Evolutionary conservation across 2,888 invertebrate species (phyloP).

Genomic region (Clusia tigrina): DNA sequence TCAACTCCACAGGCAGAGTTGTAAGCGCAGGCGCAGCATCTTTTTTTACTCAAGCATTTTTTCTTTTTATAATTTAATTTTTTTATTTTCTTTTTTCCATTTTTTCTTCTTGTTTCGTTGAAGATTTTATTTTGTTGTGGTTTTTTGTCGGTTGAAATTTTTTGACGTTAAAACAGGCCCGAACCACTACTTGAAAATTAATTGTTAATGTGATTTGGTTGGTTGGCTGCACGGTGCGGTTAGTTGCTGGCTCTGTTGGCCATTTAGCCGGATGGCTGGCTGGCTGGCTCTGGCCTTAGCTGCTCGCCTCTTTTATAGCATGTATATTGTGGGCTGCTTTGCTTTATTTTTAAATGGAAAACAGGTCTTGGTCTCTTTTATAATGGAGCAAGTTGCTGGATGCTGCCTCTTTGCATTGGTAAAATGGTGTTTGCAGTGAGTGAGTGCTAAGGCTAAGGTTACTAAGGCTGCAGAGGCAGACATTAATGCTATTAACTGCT

Average conservation of each 20-base stretch:
- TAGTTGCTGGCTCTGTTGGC: not conserved
- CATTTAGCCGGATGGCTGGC: conserved; percentile 39
- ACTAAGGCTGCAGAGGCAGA: not conserved
- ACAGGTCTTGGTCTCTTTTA: conserved; percentile 50
- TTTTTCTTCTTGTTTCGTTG: too few relatives aligned
- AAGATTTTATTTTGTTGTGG: too few relatives aligned
- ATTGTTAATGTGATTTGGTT: conserved; percentile 52
- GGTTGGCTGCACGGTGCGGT: conserved; percentile 34
- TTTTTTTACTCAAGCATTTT: too few relatives aligned
- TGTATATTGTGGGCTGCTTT: not conserved
- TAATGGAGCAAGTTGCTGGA: conserved; percentile 20
- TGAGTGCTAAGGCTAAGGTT: not conserved
- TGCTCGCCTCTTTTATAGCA: conserved; percentile 36
- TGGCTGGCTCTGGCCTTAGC: conserved; percentile 30
- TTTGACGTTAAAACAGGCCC: conserved; percentile 7
- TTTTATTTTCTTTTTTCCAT: too few relatives aligned
- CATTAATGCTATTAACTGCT: not conserved
- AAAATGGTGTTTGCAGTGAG: not conserved
- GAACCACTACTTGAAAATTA: conserved; percentile 42
- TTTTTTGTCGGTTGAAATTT: too few relatives aligned
- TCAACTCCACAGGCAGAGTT: conserved; percentile 10
- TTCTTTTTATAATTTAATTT: too few relatives aligned
- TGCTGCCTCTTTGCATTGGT: conserved; percentile 19
- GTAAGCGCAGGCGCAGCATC: not conserved
- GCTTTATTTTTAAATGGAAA: conserved; percentile 45